phyloP scores from a whole-genome alignment of 1,140 invertebrate species.

The Phocides pigmalion region DNA sequence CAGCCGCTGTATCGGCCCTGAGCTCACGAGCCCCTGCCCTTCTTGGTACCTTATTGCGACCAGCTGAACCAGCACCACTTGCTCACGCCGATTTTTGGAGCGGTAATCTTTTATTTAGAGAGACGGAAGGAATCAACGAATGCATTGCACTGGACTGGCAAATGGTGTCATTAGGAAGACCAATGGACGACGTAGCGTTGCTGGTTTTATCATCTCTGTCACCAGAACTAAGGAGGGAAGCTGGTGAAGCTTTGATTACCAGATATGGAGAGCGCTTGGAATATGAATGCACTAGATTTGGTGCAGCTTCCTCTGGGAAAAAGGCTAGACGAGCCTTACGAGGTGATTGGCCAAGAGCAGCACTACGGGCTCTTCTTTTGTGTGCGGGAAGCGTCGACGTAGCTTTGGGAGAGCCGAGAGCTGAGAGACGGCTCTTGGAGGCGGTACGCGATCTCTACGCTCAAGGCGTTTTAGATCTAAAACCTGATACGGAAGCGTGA shows the following conservation, averaged over 20 bases:
- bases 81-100: constrained; percentile 94
- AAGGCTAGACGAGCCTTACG: constrained; percentile 84
- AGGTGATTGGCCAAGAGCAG: constrained; percentile 88
- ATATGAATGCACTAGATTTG: constrained; percentile 82
- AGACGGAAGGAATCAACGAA: constrained; percentile 77
- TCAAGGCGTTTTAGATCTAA: constrained; percentile 68
- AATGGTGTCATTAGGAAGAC: constrained; percentile 90
- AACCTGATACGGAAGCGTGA: constrained; percentile 68
- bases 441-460: constrained; percentile 75
- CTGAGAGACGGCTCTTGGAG: constrained; percentile 79
- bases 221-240: constrained; percentile 86
- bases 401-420: constrained; percentile 88
- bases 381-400: constrained; percentile 92
- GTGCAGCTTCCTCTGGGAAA: constrained; percentile 85
- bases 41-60: constrained; percentile 86
- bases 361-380: constrained; percentile 88
- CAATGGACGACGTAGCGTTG: constrained; percentile 89
- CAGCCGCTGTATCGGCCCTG: constrained; percentile 67
- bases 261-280: constrained; percentile 88
- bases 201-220: constrained; percentile 91
- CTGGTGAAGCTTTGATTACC: constrained; percentile 86
- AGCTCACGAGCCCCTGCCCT: constrained; percentile 69
- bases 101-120: constrained; percentile 90
- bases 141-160: constrained; percentile 92
- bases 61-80: constrained; percentile 88